Percentiles rank a stretch among this genome's conserved stretches.
phyloP scores from a whole-genome alignment of 2,113 vertebrate genomes.

The Onychostruthus taczanowskii region DNA sequence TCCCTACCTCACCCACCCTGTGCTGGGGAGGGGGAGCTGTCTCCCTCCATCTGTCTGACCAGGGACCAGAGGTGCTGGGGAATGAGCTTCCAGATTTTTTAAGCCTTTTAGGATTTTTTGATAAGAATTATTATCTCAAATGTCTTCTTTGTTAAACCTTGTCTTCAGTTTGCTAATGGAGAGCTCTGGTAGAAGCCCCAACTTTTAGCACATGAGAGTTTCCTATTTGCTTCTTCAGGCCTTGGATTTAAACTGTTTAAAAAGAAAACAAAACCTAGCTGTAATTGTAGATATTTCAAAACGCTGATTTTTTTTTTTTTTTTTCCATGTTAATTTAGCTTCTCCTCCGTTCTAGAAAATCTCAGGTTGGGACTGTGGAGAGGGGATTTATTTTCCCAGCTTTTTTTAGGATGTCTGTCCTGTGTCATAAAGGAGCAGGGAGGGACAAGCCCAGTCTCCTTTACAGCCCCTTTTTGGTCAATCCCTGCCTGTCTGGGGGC shows the following conservation, averaged over 20 bases:
- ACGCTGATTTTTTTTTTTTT: constrained; percentile 13
- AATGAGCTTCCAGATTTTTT: background rate
- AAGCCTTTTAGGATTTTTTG: background rate
- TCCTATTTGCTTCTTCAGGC: background rate
- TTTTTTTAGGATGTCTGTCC: background rate
- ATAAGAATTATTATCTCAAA: background rate
- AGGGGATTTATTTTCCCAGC: background rate
- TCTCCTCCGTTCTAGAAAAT: background rate
- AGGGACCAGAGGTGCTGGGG: background rate
- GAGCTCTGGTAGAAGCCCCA: background rate
- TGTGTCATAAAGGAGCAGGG: background rate
- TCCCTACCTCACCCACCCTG: constrained; percentile 20
- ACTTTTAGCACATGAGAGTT: background rate
- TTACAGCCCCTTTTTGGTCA: background rate
- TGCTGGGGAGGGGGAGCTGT: background rate
- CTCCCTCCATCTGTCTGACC: background rate
- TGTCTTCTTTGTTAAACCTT: background rate
- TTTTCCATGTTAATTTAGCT: constrained; percentile 34
- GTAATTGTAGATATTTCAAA: constrained; percentile 34
- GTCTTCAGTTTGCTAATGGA: background rate
- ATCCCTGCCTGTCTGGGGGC: background rate
- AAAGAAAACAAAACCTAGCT: constrained; percentile 32
- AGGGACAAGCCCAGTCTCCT: background rate
- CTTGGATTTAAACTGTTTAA: constrained; percentile 34
- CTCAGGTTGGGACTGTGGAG: background rate